Evolutionary conservation across 2,888 invertebrate species (phyloP), one percentile per base, ranked within the genome.

Genomic region (Phalangium opilio): DNA sequence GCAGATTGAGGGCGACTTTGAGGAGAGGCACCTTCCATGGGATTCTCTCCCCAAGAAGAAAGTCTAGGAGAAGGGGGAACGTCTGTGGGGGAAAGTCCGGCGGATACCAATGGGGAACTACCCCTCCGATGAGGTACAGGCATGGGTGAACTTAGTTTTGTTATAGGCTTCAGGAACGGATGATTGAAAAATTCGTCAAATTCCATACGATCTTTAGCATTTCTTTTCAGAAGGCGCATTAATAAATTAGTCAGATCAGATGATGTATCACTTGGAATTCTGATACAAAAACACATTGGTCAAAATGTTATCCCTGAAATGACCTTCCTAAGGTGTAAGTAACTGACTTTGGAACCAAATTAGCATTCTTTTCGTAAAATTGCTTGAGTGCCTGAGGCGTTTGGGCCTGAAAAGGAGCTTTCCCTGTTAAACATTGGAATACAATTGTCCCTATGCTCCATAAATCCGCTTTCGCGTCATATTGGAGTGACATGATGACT

Each of bases 401-500:
- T 62, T 86, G 84, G 41, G 98, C 98, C 53, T 63, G 61, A 70
- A 99, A 99, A 27, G 98, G 98, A 35, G 98, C 98, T 69, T 91
- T 91, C 53, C 96, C 95, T 20, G 93, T 95, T 56, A 99, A 75
- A 71, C 98, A 98, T 69, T 95, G 93, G 71, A 87, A 95, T 50
- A 98, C 86, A 60, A 99, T 99, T 15, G 96, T 98, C 46, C 98
- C 98, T 59, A 98, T 75, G 57, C 95, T 95, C 96, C 98, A 98
- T 50, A 98, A 75, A 71, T 98, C 98, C 10, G 98, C 98, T 73
- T 98, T 98, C 46, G 93, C 95, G 69, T 93, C 93, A 65, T 98
- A 98, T 64, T 95, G 89, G 53, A 90, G 71, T 2, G 95, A 95
- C 95, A 98, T 96, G 61, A 98, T 98, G 46, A 98, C 95, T 74